Evolutionary conservation across 1,140 invertebrate species (phyloP), one percentile per base, ranked within the genome.

Genomic region (Drosophila ercepeae): DNA sequence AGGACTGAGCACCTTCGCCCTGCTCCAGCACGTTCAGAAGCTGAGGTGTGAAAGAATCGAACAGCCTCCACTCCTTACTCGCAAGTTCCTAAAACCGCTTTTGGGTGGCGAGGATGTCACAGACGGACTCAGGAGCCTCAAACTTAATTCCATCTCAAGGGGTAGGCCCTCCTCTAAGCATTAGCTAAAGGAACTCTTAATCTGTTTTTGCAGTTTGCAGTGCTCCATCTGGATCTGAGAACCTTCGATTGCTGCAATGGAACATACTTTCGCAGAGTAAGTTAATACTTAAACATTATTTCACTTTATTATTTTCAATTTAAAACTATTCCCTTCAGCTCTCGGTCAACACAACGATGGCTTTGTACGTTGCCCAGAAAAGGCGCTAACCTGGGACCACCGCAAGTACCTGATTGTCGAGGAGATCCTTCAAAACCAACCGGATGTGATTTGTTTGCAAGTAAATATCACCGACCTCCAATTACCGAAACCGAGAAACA

Each of bases 211-310:
- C 32, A 84, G 81, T 76, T 69, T 86, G 81, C 51, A 86, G 81
- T 74, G 72, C 81, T 7, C 76, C 81, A 21, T 42, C 29, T 42
- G 55, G 63, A 7, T 69, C 89, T 75, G 18, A 60, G 13, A 91
- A 90, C 50, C 84, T 96, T 57, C 92, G 95, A 69, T 77, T 96
- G 14, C 92, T 96, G 72, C 95, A 96, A 75, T 96, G 95, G 95
- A 96, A 96, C 88, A 93, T 96, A 67, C 90, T 96, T 4, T 95
- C 95, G 11, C 95, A 96, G 93, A 94, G 95, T 96, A 92, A 91
- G 88, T 76, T 21, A 9, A 36, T 9, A 32, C n/a, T 23, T 14
- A 29, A 23, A 41, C 23, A n/a, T n/a, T n/a, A n/a, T n/a, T n/a
- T n/a, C n/a, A n/a, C n/a, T n/a, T n/a, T n/a, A n/a, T n/a, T n/a